Evolutionary conservation across 2,888 invertebrate genomes (phyloP).

Genomic region (Allacma fusca): DNA sequence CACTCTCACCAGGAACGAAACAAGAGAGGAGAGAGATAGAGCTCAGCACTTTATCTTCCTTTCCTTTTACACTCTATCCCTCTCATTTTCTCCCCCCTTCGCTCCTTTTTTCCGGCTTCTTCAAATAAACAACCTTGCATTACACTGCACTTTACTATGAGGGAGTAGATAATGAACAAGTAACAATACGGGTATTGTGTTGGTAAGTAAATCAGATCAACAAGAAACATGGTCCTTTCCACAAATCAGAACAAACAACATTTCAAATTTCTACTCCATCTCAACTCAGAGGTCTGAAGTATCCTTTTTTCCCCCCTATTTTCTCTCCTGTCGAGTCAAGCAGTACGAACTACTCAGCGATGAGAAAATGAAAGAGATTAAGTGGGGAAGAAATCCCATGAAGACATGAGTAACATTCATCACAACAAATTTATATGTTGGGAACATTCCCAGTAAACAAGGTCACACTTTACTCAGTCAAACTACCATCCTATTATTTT

Average conservation of each 20-base stretch:
- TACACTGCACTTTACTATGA: background rate
- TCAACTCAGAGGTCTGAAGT: background rate
- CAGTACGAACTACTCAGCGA: too few relatives aligned
- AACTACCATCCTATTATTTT: too few relatives aligned
- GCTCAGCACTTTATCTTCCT: background rate
- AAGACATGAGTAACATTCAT: background rate
- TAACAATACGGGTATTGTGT: slow-evolving; percentile 13
- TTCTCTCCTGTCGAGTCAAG: background rate
- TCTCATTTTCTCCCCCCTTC: background rate
- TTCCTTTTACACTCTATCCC: background rate
- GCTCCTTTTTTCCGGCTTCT: background rate
- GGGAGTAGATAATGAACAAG: slow-evolving; percentile 4
- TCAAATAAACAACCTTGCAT: background rate
- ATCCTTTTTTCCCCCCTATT: background rate
- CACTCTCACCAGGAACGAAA: background rate
- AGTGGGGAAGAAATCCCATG: background rate
- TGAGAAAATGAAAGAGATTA: background rate
- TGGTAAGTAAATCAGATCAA: slow-evolving; percentile 29
- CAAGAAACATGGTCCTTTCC: background rate
- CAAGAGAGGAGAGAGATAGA: background rate
- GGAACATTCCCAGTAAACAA: too few relatives aligned
- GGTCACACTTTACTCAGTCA: too few relatives aligned
- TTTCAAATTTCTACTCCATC: background rate
- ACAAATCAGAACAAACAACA: slow-evolving; percentile 20
- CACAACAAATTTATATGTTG: too few relatives aligned